Evolutionary conservation across 1,140 invertebrate genomes (phyloP).

Genomic region (Neuroterus valhalla): DNA sequence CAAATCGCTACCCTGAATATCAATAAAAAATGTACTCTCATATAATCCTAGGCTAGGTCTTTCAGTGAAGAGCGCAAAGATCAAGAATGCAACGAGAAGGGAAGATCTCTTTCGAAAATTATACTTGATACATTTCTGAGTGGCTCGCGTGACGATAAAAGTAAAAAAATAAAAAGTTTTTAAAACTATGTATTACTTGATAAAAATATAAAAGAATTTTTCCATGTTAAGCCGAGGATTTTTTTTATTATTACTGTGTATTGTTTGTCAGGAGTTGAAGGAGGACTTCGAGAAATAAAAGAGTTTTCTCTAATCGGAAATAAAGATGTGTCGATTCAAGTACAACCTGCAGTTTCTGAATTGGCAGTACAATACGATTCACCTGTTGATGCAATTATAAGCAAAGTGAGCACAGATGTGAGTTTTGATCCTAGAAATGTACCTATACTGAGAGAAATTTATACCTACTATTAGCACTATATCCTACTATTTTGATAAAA

Average conservation of each 20-base stretch:
- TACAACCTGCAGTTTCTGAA: background rate
- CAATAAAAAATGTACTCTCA: too few relatives aligned
- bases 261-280: too few relatives aligned
- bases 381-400: background rate
- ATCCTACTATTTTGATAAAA: too few relatives aligned
- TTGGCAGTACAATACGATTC: constrained; percentile 13
- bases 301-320: background rate
- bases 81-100: background rate
- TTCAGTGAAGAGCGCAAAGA: background rate
- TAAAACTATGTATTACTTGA: too few relatives aligned
- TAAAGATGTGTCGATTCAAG: constrained; percentile 7
- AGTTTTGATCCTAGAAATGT: background rate
- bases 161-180: background rate
- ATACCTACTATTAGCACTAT: too few relatives aligned
- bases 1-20: too few relatives aligned
- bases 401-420: background rate
- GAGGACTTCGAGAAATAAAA: too few relatives aligned
- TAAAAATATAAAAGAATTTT: background rate
- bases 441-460: background rate
- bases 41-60: background rate
- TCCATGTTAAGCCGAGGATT: background rate
- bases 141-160: background rate
- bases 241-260: too few relatives aligned
- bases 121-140: background rate
- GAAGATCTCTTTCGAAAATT: constrained; percentile 6